Base-by-base conservation (phyloP, 2,113 vertebrate species). In the Atlantisia rogersi region DNA sequence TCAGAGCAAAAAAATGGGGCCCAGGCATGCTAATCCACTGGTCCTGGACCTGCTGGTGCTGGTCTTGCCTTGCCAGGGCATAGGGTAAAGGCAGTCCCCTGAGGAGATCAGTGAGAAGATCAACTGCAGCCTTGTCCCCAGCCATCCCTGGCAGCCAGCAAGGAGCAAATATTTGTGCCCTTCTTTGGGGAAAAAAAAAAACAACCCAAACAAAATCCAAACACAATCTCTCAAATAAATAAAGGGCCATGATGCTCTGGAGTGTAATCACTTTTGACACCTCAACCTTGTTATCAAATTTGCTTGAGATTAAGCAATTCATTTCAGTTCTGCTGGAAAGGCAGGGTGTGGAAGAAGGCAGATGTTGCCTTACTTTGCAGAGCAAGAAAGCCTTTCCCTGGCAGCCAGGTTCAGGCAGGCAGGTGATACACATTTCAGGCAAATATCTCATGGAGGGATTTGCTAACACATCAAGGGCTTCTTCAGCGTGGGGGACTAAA, bases 251-350 rank as follows among this genome's bases (percentile, higher is more conserved):
- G 50, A 53, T 40, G 26, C 37, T 60, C 73, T 75, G 50, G 60
- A 85, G 68, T 7, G 12, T 50, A 90, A 92, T 56, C 28, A 55
- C 64, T 83, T 63, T 53, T 50, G 63, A 85, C 73, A 95, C 64
- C 19, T 69, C 83, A 86, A 39, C 64, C 48, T 92, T 63, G 81
- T 86, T 88, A 88, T 56, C 68, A 86, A 70, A 77, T 93, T 80
- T 78, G 9, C 56, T 84, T 86, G 64, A 83, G 88, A 75, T 71
- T 31, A 75, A 58, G 60, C 76, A 83, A 75, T 86, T 88, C 50
- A 59, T 94, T 59, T 83, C 46, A 59, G 46, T 83, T 92, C 76
- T 71, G 60, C 37, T 84, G 80, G 68, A 67, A 73, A 76, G n/a
- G n/a, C 2, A 1, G 68, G 39, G n/a, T 18, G 32, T 5, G 7